phyloP scores from a whole-genome alignment of 2,113 vertebrate species.

The Antigone vipio region DNA sequence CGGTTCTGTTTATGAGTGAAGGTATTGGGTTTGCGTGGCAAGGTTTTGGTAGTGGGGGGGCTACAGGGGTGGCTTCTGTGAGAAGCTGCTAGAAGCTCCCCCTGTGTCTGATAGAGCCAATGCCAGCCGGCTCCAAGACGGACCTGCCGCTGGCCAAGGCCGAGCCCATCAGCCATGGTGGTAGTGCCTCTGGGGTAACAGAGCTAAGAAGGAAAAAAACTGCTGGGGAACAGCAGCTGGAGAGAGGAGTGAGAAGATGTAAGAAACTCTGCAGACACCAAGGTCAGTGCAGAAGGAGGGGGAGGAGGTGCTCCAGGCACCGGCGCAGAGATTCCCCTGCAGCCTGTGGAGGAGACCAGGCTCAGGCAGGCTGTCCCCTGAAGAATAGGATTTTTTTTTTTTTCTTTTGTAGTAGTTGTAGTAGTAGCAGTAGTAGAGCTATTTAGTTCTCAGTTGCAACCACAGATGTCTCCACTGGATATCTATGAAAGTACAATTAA shows the following conservation, averaged over 20 bases:
- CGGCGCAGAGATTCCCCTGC: not conserved
- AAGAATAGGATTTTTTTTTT: not conserved
- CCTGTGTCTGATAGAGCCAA: not conserved
- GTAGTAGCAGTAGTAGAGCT: not conserved
- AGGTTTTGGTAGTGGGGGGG: not conserved
- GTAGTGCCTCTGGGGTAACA: not conserved
- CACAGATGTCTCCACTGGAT: not conserved
- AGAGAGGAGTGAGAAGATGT: not conserved
- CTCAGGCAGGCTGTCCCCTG: not conserved
- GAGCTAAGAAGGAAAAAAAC: not conserved
- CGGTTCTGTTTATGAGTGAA: not conserved
- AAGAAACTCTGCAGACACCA: too few species aligned
- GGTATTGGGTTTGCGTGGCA: not conserved
- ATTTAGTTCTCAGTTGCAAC: not conserved
- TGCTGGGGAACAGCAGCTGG: not conserved
- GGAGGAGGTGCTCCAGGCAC: not conserved
- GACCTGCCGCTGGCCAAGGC: rapidly evolving
- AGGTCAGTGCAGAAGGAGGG: not conserved
- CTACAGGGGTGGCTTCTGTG: too few species aligned
- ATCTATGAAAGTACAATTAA: not conserved
- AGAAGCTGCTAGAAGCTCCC: not conserved
- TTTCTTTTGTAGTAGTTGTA: too few species aligned
- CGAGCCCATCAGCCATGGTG: rapidly evolving
- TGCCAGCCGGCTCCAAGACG: not conserved
- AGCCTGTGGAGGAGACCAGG: not conserved